Conservation (phyloP, 2,888 invertebrate species). For the Lamellibrachia satsuma region DNA sequence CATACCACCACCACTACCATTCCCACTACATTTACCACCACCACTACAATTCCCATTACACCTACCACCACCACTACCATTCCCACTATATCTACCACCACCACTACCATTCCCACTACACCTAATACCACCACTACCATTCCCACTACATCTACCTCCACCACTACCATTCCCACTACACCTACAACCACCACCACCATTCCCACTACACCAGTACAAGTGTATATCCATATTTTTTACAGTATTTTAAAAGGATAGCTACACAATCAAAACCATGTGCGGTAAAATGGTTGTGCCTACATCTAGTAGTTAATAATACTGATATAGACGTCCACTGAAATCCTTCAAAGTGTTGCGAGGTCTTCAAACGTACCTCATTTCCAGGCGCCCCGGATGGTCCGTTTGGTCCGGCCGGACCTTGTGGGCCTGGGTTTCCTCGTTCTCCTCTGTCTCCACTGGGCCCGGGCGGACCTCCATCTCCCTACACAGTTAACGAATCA, state of each 20-base stretch:
- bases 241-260: too few relatives aligned
- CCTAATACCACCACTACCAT: neutral
- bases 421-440: conserved; percentile 25
- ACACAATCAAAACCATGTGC: neutral
- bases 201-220: neutral
- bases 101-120: neutral
- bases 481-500: neutral
- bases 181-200: neutral
- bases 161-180: neutral
- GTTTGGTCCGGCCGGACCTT: conserved; percentile 24
- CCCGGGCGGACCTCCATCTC: conserved; percentile 26
- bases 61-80: too few relatives aligned
- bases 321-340: too few relatives aligned
- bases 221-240: too few relatives aligned
- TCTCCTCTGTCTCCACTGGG: conserved; percentile 32
- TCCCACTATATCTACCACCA: neutral
- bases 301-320: neutral
- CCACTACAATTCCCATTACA: too few relatives aligned
- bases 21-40: too few relatives aligned
- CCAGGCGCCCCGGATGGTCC: neutral
- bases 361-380: neutral
- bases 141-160: neutral
- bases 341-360: too few relatives aligned
- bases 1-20: too few relatives aligned
- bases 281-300: neutral